Base-by-base conservation (phyloP, 1,140 invertebrate species). In the Coenobita brevimanus region DNA sequence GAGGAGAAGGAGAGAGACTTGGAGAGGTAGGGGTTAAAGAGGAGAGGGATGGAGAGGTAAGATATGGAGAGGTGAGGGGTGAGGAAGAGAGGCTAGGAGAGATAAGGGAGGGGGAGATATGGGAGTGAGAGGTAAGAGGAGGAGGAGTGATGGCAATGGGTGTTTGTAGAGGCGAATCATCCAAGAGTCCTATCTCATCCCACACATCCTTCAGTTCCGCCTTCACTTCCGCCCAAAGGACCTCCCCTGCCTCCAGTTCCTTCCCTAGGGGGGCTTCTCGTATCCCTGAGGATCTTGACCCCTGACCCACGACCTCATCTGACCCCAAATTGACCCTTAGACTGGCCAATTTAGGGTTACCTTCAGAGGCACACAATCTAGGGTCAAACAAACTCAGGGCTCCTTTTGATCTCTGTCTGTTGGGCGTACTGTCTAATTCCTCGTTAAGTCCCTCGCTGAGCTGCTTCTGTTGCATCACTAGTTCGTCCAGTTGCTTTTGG, bases 181-280 rank as follows among this genome's bases (percentile, higher is more conserved):
- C 86, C 46, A 88, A 73, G 41, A 88, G 86, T 33, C 78, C 78
- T 24, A 88, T 80, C 50, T 82, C 81, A 64, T 88, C 86, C 86
- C 86, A 88, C n/a, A 88, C 86, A 41, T 88, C 86, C 78, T 81
- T 82, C 27, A 88, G 78, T 24, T 88, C 57, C 13, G 86, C 78
- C 38, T 76, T 82, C 43, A 88, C 86, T 46, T 88, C 86, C 17
- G 79, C 78, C 86, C 86, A 88, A 8, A 81, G 57, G 2, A 50
- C 10, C 27, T 81, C 78, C 13, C 78, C 78, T 2, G 64, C 8
- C 17, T 15, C 46, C 41, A 76, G 17, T 21, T 30, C 57, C 78
- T 64, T 33, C 3, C 57, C 54, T 15, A 10, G 15, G 6, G 41
- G 36, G 15, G 21, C n/a, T 0, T 38, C 75, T 15, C 75, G 38